Evolutionary conservation across 2,888 invertebrate species (phyloP), one percentile per base, ranked within the genome.

Genomic region (Drosophila aldrichi): DNA sequence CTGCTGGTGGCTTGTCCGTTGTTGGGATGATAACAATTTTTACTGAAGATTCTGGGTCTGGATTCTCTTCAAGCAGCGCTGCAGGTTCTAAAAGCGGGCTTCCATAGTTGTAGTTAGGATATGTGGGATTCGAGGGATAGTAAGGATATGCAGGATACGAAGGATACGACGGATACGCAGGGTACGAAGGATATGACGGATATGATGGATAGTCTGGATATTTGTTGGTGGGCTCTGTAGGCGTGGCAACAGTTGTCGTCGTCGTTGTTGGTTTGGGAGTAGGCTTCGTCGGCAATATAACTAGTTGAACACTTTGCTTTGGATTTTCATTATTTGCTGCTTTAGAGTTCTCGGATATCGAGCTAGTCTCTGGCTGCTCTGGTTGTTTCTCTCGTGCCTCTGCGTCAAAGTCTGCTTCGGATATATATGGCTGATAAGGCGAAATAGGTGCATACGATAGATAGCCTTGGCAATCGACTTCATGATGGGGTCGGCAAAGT

Each of bases 391-490:
- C 81, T 40, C 81, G 83, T 1, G 48, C 51, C 5, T 41, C 43
- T 3, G 55, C 29, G 36, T 59, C 73, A 29, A 16, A 58, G 16
- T 40, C 46, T 9, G 54, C n/a, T 18, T 55, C 65, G 54, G 22
- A 59, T n/a, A 58, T 12, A 36, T 78, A 82, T 0, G 82, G 72
- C 36, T 38, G 22, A 46, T 79, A 81, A 6, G 62, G 71, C 14
- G 77, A 10, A 9, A 69, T 4, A 3, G 77, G 72, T 5, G 86
- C 81, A 54, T 82, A 89, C 32, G 86, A 71, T 25, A 81, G 69
- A 36, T 83, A 84, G 41, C 83, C 51, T 2, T 34, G 85, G 51
- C 89, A 91, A 0, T 78, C 51, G 0, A 89, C 90, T 36, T 84
- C 69, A 5, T 70, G 65, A 5, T 66, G 57, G 0, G 91, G 91